phyloP scores from a whole-genome alignment of 2,888 invertebrate genomes.

The Tenthredo mesomela region DNA sequence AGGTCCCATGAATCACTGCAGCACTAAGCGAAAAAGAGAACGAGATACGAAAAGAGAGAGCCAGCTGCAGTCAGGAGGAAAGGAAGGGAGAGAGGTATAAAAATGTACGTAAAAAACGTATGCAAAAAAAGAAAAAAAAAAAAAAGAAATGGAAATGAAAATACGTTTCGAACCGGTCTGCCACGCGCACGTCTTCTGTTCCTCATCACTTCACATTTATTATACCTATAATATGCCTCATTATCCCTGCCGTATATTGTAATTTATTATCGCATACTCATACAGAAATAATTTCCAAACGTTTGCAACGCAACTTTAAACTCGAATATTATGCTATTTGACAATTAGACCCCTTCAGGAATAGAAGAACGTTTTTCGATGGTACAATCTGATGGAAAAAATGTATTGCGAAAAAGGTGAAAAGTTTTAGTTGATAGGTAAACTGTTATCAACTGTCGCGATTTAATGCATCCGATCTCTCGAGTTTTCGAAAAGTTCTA shows the following conservation, averaged over 20 bases:
- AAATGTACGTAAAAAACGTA: constrained; percentile 51
- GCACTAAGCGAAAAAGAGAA: constrained; percentile 56
- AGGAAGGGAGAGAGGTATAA: constrained; percentile 56
- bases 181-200: constrained; percentile 60
- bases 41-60: constrained; percentile 54
- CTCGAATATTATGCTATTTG: not conserved
- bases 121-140: not conserved
- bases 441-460: not conserved
- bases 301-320: not conserved
- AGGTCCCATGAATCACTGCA: constrained; percentile 72
- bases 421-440: not conserved
- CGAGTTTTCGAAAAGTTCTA: constrained; percentile 18
- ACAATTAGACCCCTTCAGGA: not conserved
- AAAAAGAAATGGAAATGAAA: constrained; percentile 34
- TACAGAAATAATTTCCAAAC: not conserved
- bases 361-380: not conserved
- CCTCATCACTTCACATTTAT: not conserved
- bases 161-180: constrained; percentile 65
- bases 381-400: not conserved
- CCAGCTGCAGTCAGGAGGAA: constrained; percentile 58
- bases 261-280: not conserved
- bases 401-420: not conserved
- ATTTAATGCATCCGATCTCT: constrained; percentile 18
- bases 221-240: not conserved
- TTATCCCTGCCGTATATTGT: constrained; percentile 1